Conservation (phyloP, 2,797 vertebrate genomes). For the Cetoscarus ocellatus region DNA sequence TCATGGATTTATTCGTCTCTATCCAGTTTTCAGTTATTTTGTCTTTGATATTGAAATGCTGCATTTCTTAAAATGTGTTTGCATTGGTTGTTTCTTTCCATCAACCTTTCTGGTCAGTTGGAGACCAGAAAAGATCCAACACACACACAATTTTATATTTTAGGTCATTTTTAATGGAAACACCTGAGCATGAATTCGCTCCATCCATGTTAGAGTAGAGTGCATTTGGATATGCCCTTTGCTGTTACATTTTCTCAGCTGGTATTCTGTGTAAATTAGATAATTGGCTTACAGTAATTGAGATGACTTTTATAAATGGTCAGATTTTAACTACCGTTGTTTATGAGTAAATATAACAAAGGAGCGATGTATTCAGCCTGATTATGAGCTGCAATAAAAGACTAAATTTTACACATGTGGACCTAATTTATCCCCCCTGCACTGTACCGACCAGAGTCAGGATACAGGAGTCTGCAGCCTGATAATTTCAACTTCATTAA, state of each 20-base stretch:
- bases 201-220: background rate
- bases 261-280: background rate
- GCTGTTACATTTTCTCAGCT: background rate
- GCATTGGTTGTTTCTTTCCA: too few relatives aligned
- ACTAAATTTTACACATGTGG: conserved; percentile 69
- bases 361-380: conserved; percentile 6
- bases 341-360: conserved; percentile 30
- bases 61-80: too few relatives aligned
- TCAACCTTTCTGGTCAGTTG: too few relatives aligned
- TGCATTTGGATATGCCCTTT: too few relatives aligned
- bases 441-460: conserved; percentile 45
- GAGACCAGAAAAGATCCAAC: too few relatives aligned
- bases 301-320: conserved; percentile 27
- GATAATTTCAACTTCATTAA: conserved; percentile 68
- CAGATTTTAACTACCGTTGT: conserved; percentile 35
- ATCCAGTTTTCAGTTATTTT: too few relatives aligned
- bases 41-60: too few relatives aligned
- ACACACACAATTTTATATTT: too few relatives aligned
- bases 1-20: too few relatives aligned
- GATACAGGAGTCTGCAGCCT: conserved; percentile 40
- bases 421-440: conserved; percentile 44
- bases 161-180: too few relatives aligned
- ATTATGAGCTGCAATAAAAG: conserved; percentile 35
- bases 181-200: too few relatives aligned
- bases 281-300: conserved; percentile 9